Conservation (phyloP, 2,888 invertebrate species). For the Lepidocyrtinus sp. region DNA sequence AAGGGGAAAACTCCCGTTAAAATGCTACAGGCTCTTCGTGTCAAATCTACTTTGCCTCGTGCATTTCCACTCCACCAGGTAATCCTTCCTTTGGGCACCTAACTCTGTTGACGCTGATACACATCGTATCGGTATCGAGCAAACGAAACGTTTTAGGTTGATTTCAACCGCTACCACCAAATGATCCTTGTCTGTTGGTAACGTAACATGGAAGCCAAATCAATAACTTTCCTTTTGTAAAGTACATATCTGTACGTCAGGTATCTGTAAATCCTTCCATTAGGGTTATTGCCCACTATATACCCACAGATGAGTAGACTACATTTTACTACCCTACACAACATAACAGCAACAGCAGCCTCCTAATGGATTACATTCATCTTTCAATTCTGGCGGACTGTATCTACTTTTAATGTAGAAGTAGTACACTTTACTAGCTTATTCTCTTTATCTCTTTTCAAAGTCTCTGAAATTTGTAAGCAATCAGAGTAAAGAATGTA, state of each 20-base stretch:
- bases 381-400: conserved; percentile 27
- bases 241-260: neutral
- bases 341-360: conserved; percentile 11
- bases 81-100: too few species aligned
- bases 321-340: conserved; percentile 8
- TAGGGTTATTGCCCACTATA: conserved; percentile 56
- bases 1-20: neutral
- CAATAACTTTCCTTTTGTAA: neutral
- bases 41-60: neutral
- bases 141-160: too few species aligned
- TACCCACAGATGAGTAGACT: neutral
- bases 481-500: neutral
- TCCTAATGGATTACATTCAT: conserved; percentile 59
- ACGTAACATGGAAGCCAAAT: conserved; percentile 6
- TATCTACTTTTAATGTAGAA: neutral
- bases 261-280: conserved; percentile 49
- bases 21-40: neutral
- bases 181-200: too few species aligned
- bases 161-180: too few species aligned
- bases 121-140: neutral
- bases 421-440: neutral
- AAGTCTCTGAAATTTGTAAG: neutral
- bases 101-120: neutral
- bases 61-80: neutral
- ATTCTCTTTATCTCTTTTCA: neutral